Conservation (phyloP, 2,888 invertebrate genomes). For the Digitonthophagus gazella region DNA sequence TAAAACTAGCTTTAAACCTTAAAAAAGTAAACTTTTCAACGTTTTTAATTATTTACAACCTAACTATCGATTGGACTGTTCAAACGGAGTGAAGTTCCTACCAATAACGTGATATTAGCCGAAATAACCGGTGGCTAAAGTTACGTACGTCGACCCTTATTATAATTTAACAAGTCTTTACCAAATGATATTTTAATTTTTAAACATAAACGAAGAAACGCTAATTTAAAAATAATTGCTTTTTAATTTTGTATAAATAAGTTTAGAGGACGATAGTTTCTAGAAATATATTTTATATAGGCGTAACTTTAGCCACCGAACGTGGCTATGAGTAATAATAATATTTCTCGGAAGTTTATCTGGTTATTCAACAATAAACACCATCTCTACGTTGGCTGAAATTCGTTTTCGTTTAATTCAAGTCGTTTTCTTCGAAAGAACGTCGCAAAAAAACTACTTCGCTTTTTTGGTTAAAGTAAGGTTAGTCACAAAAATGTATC, state of each 20-base stretch:
- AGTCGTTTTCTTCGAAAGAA: too few relatives aligned
- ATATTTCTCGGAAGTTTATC: not conserved
- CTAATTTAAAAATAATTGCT: not conserved
- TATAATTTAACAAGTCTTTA: too few relatives aligned
- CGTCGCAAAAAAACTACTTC: too few relatives aligned
- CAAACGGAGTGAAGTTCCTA: slow-evolving; percentile 22
- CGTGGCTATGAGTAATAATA: not conserved
- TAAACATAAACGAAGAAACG: too few relatives aligned
- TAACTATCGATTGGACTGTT: slow-evolving; percentile 24
- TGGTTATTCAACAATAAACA: not conserved
- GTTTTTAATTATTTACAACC: slow-evolving; percentile 26
- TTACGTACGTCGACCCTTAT: too few relatives aligned
- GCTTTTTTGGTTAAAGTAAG: not conserved
- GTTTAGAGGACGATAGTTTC: not conserved
- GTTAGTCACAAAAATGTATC: not conserved
- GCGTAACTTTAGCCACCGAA: not conserved
- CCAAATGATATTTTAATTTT: too few relatives aligned
- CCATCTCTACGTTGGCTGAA: not conserved
- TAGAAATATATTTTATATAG: not conserved
- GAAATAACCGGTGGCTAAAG: not conserved
- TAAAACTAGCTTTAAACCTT: not conserved
- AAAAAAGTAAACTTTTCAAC: not conserved
- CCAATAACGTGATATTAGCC: not conserved
- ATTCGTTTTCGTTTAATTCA: too few relatives aligned
- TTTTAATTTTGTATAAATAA: not conserved